Conservation (phyloP, 2,797 vertebrate species). For the Meda fulgida region DNA sequence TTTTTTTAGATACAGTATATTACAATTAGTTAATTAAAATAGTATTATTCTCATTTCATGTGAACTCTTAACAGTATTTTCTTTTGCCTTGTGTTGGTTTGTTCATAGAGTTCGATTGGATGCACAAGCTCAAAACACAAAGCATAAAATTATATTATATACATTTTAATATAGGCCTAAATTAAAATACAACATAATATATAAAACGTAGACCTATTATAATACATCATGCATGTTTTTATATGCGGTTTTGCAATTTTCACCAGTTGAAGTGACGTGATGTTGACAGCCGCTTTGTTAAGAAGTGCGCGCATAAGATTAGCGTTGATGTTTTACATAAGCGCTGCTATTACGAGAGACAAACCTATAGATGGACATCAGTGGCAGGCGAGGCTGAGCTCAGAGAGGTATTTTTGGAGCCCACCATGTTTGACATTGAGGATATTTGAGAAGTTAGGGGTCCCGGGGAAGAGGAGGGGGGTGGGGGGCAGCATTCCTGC, state of each 20-base stretch:
- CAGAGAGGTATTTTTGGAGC: slow-evolving; percentile 53
- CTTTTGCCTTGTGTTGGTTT: neutral
- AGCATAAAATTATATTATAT: neutral
- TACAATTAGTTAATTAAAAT: neutral
- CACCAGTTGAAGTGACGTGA: neutral
- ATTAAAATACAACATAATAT: neutral
- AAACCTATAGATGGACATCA: slow-evolving; percentile 53
- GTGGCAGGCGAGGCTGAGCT: slow-evolving; percentile 6
- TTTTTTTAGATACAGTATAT: neutral
- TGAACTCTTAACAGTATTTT: neutral
- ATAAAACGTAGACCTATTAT: too few species aligned
- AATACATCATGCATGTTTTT: too few species aligned
- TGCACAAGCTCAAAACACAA: too few species aligned
- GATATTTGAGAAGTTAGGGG: slow-evolving; percentile 42
- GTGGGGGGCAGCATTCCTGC: slow-evolving; percentile 34
- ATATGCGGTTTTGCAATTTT: too few species aligned
- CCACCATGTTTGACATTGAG: slow-evolving; percentile 47
- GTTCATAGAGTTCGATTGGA: too few species aligned
- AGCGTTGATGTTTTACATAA: slow-evolving; percentile 13
- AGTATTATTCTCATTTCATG: neutral
- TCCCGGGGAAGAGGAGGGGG: slow-evolving; percentile 25
- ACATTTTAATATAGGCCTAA: neutral
- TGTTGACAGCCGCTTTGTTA: slow-evolving; percentile 8
- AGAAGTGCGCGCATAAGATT: neutral
- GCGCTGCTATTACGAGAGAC: slow-evolving; percentile 2